Conservation (phyloP, 1,140 invertebrate species). For the Papilio helenus region DNA sequence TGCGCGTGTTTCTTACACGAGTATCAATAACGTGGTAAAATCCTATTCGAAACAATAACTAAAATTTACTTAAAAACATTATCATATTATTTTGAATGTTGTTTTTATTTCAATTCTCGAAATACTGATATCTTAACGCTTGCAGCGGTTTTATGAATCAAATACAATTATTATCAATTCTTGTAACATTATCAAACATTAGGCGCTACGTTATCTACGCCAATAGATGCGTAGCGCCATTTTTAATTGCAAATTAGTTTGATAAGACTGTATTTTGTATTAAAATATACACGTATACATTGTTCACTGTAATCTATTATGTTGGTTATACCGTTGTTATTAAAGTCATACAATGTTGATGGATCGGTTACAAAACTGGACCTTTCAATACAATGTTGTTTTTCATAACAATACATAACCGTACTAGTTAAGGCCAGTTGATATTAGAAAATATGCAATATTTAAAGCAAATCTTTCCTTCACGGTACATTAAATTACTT, state of each 20-base stretch:
- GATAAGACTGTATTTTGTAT: slow-evolving; percentile 1
- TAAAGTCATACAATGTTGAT: neutral
- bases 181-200: slow-evolving; percentile 14
- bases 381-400: neutral
- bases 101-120: neutral
- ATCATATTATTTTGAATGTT: neutral
- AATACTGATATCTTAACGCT: neutral
- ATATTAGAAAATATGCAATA: no score
- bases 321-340: neutral
- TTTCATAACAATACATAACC: neutral
- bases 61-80: no score
- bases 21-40: no score
- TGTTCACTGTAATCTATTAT: neutral
- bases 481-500: no score
- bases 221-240: slow-evolving; percentile 26
- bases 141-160: slow-evolving; percentile 27
- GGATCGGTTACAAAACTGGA: neutral
- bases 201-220: slow-evolving; percentile 10
- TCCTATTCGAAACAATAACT: no score
- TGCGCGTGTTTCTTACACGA: no score
- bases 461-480: no score
- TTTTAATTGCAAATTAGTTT: slow-evolving; percentile 25
- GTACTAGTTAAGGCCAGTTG: no score
- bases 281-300: neutral
- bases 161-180: slow-evolving; percentile 23